phyloP scores from a whole-genome alignment of 2,797 vertebrate genomes.

The Sebastes miniatus region DNA sequence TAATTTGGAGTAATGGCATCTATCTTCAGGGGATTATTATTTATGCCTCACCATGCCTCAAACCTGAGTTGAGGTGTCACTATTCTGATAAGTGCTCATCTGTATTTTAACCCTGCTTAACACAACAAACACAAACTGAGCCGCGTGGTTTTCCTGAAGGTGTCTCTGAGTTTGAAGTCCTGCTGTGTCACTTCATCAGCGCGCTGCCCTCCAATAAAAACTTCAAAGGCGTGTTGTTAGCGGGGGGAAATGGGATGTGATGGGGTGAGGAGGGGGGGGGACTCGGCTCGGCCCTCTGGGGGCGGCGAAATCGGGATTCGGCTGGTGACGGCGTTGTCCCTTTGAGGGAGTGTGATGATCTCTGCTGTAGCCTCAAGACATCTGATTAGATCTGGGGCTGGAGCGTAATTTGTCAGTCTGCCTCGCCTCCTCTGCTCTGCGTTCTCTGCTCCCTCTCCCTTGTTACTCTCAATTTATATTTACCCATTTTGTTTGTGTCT shows the following conservation, averaged over 20 bases:
- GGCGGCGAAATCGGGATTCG: slow-evolving; percentile 13
- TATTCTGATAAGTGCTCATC: not conserved
- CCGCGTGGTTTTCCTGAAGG: not conserved
- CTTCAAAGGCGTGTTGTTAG: slow-evolving; percentile 42
- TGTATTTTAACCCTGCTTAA: not conserved
- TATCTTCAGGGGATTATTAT: not conserved
- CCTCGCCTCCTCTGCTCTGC: not conserved
- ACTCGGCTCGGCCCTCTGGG: not conserved
- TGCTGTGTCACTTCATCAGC: slow-evolving; percentile 31
- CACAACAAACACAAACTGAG: not conserved
- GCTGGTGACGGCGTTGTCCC: not conserved
- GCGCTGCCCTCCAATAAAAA: slow-evolving; percentile 5
- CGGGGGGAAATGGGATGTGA: slow-evolving; percentile 24
- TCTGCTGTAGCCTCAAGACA: slow-evolving; percentile 38
- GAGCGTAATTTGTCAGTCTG: slow-evolving; percentile 33
- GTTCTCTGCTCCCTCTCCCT: slow-evolving; percentile 7
- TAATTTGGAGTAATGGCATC: not conserved
- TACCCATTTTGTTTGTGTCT: slow-evolving; percentile 38
- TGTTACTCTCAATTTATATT: slow-evolving; percentile 39
- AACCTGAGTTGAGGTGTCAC: not conserved
- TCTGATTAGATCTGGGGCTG: slow-evolving; percentile 45
- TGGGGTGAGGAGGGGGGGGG: not conserved
- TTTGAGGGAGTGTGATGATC: slow-evolving; percentile 39
- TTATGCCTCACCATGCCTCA: not conserved
- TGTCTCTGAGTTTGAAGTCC: not conserved